phyloP scores from a whole-genome alignment of 2,797 vertebrate genomes.

The Paratrypauchen microcephalus region DNA sequence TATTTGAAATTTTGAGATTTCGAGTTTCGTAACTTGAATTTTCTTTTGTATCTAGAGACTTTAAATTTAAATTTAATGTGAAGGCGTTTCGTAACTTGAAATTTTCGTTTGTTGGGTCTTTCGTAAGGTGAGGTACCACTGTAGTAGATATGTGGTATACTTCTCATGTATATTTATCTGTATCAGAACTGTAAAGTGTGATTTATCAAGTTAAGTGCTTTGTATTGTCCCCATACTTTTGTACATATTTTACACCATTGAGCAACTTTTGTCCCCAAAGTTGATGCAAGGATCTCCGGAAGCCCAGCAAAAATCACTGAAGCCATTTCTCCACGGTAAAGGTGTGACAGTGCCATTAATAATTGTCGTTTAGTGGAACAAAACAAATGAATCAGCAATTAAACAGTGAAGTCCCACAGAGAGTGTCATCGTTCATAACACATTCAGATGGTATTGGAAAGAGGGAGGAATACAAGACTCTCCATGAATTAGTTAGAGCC shows the following conservation, averaged over 20 bases:
- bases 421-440: constrained; percentile 27
- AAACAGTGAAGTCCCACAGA: constrained; percentile 20
- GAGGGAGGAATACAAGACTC: constrained; percentile 11
- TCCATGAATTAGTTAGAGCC: constrained; percentile 27
- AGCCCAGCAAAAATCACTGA: constrained; percentile 16
- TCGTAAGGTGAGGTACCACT: no score
- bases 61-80: no score
- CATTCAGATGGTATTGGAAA: constrained; percentile 30
- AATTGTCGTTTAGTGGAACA: constrained; percentile 29
- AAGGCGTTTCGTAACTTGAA: no score
- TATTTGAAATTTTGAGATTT: no score
- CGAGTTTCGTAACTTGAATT: no score
- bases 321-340: constrained; percentile 20
- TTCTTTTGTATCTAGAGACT: no score
- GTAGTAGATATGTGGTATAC: no score
- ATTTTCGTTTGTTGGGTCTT: no score
- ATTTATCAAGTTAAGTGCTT: background rate
- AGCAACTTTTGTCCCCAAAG: background rate
- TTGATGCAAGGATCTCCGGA: background rate
- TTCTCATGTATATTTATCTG: no score
- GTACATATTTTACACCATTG: background rate
- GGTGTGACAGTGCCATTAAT: constrained; percentile 34
- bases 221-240: background rate
- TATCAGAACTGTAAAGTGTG: background rate
- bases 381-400: constrained; percentile 39